Percentiles rank a stretch among this genome's conserved stretches.
phyloP scores from a whole-genome alignment of 2,113 vertebrate species.

The Probosciger aterrimus region DNA sequence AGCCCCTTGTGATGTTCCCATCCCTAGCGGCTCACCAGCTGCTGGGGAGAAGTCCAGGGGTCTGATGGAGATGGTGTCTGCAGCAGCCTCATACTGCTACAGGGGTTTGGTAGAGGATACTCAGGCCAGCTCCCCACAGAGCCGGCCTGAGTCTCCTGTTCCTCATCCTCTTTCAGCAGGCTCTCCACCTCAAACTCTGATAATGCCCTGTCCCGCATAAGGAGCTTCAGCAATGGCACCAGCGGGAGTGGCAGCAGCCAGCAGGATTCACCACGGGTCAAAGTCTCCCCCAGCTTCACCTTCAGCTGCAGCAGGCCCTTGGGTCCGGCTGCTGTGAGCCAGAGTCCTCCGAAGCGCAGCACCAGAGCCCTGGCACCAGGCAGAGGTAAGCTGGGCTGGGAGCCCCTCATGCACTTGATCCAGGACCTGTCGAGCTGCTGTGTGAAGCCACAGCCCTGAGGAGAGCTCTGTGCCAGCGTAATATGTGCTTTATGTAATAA shows the following conservation, averaged over 20 bases:
- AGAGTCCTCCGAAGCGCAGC: constrained; percentile 57
- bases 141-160: background rate
- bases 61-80: background rate
- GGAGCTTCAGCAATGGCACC: constrained; percentile 82
- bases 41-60: background rate
- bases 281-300: constrained; percentile 86
- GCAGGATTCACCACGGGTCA: constrained; percentile 82
- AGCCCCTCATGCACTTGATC: constrained; percentile 33
- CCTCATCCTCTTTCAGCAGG: constrained; percentile 63
- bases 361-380: constrained; percentile 73
- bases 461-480: accelerated
- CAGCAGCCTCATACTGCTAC: background rate
- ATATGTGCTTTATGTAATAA: background rate
- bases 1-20: background rate
- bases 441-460: constrained; percentile 35
- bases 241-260: constrained; percentile 73
- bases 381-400: constrained; percentile 85
- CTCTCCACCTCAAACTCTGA: constrained; percentile 81
- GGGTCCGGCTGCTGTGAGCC: constrained; percentile 16
- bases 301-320: constrained; percentile 74
- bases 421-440: constrained; percentile 65
- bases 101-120: background rate
- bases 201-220: constrained; percentile 73
- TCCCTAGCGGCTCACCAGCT: background rate
- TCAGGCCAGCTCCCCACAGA: background rate